phyloP scores from a whole-genome alignment of 2,888 invertebrate species.

The Pristionchus japonicus region DNA sequence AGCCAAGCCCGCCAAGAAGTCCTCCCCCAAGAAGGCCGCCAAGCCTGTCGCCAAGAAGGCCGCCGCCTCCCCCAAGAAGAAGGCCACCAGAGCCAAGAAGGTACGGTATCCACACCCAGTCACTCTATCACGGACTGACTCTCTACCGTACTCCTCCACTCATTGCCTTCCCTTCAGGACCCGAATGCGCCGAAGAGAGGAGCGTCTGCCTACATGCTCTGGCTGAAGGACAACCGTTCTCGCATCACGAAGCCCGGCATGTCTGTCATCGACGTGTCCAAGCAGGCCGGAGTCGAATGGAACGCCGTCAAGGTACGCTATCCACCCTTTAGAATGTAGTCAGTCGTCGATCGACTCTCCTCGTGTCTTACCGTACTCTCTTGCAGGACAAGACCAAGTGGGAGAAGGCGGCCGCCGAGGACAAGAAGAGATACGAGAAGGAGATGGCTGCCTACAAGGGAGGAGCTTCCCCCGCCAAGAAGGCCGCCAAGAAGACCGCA shows the following conservation, averaged over 20 bases:
- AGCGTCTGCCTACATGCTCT: slow-evolving; percentile 91
- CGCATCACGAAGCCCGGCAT: slow-evolving; percentile 90
- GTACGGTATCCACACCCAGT: slow-evolving; percentile 50
- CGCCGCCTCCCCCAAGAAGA: slow-evolving; percentile 75
- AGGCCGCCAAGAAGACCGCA: slow-evolving; percentile 26
- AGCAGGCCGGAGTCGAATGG: slow-evolving; percentile 75
- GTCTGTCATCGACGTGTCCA: slow-evolving; percentile 90
- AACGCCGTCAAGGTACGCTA: slow-evolving; percentile 47
- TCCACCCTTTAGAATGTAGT: neutral
- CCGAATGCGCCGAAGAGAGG: slow-evolving; percentile 91
- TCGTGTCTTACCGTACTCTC: neutral
- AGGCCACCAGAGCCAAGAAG: slow-evolving; percentile 73
- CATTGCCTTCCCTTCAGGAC: slow-evolving; percentile 80
- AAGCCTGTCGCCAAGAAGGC: slow-evolving; percentile 72
- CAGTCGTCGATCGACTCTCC: neutral
- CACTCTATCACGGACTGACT: neutral
- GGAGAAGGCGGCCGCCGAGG: slow-evolving; percentile 88
- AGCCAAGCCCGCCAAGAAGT: slow-evolving; percentile 43
- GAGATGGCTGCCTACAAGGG: slow-evolving; percentile 90
- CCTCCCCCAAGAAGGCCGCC: slow-evolving; percentile 50
- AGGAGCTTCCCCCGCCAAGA: slow-evolving; percentile 34
- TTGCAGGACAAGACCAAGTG: slow-evolving; percentile 80
- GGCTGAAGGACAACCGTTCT: slow-evolving; percentile 88
- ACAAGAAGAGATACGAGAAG: slow-evolving; percentile 88
- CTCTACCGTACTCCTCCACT: neutral